phyloP scores from a whole-genome alignment of 2,888 invertebrate species.

The Dicranocentrus wangi region DNA sequence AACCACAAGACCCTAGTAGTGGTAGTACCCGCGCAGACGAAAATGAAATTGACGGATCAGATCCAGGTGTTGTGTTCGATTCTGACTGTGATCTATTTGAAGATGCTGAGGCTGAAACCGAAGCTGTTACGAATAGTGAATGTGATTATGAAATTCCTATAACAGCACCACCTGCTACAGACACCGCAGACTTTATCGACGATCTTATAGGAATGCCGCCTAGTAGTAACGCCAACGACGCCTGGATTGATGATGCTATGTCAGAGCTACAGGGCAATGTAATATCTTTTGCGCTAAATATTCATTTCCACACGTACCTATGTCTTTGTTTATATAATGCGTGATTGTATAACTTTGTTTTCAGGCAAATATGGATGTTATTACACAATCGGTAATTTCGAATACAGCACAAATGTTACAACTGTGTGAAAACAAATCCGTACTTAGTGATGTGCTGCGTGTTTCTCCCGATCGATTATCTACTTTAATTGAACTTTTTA shows the following conservation, averaged over 20 bases:
- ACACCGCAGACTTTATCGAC: background rate
- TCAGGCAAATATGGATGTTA: conserved; percentile 43
- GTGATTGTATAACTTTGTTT: background rate
- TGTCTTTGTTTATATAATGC: too few species aligned
- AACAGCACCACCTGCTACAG: too few species aligned
- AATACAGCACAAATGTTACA: conserved; percentile 65
- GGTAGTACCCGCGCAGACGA: too few species aligned
- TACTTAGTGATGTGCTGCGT: conserved; percentile 51
- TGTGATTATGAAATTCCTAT: conserved; percentile 1
- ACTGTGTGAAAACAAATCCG: conserved; percentile 34
- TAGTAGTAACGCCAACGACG: too few species aligned
- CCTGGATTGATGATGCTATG: conserved; percentile 43
- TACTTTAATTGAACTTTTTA: conserved; percentile 64
- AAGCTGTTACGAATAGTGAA: conserved; percentile 17
- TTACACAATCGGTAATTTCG: conserved; percentile 27
- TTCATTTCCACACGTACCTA: too few species aligned
- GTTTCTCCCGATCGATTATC: conserved; percentile 61
- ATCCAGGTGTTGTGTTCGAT: conserved; percentile 16
- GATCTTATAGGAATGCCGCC: conserved; percentile 1
- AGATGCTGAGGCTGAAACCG: background rate
- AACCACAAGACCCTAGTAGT: too few species aligned
- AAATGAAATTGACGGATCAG: conserved; percentile 13
- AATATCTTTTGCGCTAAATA: too few species aligned
- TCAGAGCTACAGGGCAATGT: conserved; percentile 39
- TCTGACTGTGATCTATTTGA: conserved; percentile 32